Conservation (phyloP, 2,888 invertebrate species). For the Beris chalybata region DNA sequence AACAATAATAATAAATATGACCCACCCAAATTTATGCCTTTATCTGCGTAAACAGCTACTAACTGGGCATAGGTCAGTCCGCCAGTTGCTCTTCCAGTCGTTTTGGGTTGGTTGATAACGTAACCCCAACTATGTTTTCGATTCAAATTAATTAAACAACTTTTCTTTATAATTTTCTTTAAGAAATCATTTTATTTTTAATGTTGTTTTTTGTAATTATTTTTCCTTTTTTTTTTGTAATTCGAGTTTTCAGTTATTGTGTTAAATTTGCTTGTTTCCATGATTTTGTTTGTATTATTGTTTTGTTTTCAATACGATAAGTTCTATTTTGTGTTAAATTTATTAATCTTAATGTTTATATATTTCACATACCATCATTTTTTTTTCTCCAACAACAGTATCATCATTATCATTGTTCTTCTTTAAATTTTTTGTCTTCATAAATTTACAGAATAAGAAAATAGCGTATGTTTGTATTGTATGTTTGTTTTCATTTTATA, state of each 20-base stretch:
- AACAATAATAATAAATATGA: too few relatives aligned
- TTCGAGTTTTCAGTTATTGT: constrained; percentile 11
- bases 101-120: too few relatives aligned
- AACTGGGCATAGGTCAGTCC: too few relatives aligned
- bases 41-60: too few relatives aligned
- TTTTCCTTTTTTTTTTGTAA: constrained; percentile 25
- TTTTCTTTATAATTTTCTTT: constrained; percentile 15
- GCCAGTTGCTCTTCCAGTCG: too few relatives aligned
- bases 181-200: constrained; percentile 13
- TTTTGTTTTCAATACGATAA: constrained; percentile 13
- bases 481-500: constrained; percentile 12
- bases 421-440: constrained; percentile 7
- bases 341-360: neutral
- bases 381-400: too few relatives aligned
- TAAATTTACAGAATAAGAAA: constrained; percentile 40
- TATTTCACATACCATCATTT: neutral
- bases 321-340: neutral
- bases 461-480: constrained; percentile 34
- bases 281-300: neutral
- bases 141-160: neutral
- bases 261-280: neutral
- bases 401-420: neutral
- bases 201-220: constrained; percentile 19
- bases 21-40: too few relatives aligned
- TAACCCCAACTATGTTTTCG: too few relatives aligned